Conservation (phyloP, 2,113 vertebrate species). For the Aldabrachelys gigantea region DNA sequence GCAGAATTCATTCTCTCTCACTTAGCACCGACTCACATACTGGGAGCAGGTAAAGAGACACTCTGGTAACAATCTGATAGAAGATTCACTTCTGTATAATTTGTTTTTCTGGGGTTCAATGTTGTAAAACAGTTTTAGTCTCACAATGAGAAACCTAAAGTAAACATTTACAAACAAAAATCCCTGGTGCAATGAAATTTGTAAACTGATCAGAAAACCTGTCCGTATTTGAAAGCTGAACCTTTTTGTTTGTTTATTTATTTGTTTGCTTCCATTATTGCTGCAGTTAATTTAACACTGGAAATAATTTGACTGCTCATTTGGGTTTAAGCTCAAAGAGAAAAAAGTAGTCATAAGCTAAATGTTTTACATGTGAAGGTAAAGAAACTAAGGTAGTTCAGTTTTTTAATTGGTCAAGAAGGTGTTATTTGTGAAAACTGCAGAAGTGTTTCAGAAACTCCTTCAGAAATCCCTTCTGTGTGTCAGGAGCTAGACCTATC, state of each 20-base stretch:
- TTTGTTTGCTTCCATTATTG: background rate
- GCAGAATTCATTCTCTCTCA: background rate
- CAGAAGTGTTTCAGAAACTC: background rate
- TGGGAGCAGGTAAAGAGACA: background rate
- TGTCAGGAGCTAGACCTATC: background rate
- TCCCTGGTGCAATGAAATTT: background rate
- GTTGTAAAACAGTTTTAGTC: background rate
- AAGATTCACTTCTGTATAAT: background rate
- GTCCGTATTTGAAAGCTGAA: background rate
- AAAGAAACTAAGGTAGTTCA: background rate
- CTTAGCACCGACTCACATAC: background rate
- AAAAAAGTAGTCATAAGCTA: background rate
- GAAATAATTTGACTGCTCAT: background rate
- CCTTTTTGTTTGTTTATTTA: background rate
- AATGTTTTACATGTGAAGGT: background rate
- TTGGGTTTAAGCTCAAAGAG: background rate
- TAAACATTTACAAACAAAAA: background rate
- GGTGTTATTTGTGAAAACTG: background rate
- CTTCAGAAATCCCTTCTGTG: background rate
- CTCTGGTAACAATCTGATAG: background rate
- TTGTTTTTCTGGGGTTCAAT: background rate
- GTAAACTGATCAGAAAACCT: background rate
- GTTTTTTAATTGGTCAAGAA: background rate
- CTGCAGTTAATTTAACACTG: background rate
- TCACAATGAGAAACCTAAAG: background rate